Conservation (phyloP, 2,888 invertebrate genomes). For the Chirona hameri region DNA sequence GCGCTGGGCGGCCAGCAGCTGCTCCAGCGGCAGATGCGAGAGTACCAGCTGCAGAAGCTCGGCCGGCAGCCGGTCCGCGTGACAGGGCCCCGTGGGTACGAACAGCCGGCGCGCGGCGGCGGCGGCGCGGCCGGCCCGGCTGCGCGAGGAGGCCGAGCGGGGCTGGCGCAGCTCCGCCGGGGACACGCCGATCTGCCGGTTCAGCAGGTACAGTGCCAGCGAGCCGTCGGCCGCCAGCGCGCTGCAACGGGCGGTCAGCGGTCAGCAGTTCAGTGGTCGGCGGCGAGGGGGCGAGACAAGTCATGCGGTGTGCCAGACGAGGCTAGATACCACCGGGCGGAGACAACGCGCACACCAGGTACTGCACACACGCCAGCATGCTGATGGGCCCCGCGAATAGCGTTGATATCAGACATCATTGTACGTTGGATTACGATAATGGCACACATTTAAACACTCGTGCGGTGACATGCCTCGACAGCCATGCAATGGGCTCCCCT, state of each 20-base stretch:
- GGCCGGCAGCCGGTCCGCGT: not conserved
- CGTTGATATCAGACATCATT: no score
- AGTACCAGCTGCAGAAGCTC: not conserved
- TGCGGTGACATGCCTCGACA: no score
- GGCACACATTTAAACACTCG: not conserved
- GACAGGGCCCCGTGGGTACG: not conserved
- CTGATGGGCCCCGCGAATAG: no score
- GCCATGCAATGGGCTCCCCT: not conserved
- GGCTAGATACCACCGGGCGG: no score
- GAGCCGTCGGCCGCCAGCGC: slow-evolving; percentile 1
- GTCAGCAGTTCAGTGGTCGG: not conserved
- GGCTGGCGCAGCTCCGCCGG: not conserved
- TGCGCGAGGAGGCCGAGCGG: not conserved
- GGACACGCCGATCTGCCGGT: slow-evolving; percentile 2
- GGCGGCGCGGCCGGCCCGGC: not conserved
- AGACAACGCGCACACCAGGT: no score
- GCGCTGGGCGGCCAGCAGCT: not conserved
- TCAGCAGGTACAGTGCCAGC: not conserved
- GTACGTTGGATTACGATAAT: no score
- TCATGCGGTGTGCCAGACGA: no score
- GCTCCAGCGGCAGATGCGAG: not conserved
- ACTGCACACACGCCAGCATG: no score
- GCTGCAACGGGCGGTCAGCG: not conserved
- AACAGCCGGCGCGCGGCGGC: not conserved
- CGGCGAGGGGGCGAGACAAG: no score